Evolutionary conservation across 2,888 invertebrate genomes (phyloP).

Genomic region (Celastrina argiolus): DNA sequence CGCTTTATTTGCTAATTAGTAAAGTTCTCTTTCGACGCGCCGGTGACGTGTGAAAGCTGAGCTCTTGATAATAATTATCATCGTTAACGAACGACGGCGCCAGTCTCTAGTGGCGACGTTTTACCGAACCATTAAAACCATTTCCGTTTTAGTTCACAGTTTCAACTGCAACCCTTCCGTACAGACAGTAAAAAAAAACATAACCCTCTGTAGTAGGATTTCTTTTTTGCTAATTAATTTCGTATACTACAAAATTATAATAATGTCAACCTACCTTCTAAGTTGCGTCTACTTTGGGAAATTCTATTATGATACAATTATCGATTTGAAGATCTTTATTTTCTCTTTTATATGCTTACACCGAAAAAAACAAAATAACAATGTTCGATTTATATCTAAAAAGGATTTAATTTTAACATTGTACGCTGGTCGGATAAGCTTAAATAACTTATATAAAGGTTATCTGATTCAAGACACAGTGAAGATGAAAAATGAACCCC

Average conservation of each 20-base stretch:
- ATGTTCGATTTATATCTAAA: not conserved
- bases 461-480: conserved; percentile 11
- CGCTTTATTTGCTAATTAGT: conserved; percentile 69
- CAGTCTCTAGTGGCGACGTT: not conserved
- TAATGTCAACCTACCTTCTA: too few relatives aligned
- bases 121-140: not conserved
- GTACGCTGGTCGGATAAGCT: not conserved
- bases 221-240: not conserved
- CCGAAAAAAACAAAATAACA: not conserved
- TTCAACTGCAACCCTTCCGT: not conserved
- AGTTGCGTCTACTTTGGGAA: too few relatives aligned
- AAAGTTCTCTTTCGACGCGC: conserved; percentile 55
- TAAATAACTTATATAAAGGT: conserved; percentile 5
- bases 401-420: not conserved
- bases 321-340: too few relatives aligned
- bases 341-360: too few relatives aligned
- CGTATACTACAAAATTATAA: too few relatives aligned
- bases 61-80: conserved; percentile 56
- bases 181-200: not conserved
- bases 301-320: too few relatives aligned
- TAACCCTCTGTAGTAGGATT: not conserved
- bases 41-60: conserved; percentile 27
- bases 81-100: conserved; percentile 42
- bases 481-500: conserved; percentile 15
- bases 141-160: not conserved